phyloP scores from a whole-genome alignment of 2,888 invertebrate genomes.

The Ophion obscuratus region DNA sequence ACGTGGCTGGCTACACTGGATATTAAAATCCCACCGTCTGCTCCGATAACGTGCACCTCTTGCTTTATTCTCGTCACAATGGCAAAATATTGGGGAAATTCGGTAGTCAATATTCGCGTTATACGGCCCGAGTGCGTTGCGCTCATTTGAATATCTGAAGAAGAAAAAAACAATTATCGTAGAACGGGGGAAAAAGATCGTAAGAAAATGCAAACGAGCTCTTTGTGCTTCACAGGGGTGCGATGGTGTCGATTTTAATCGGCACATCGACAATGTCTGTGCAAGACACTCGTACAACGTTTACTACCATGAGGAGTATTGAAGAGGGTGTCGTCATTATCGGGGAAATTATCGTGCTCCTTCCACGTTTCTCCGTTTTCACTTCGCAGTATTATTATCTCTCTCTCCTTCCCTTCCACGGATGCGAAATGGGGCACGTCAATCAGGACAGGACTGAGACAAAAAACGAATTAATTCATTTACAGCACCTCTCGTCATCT shows the following conservation, averaged over 20 bases:
- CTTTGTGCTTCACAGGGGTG: neutral
- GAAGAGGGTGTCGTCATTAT: conserved; percentile 86
- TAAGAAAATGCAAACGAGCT: neutral
- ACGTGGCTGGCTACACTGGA: conserved; percentile 92
- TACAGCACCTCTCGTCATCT: neutral
- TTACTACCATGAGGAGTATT: conserved; percentile 90
- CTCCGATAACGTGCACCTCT: conserved; percentile 98
- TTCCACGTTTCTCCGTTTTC: conserved; percentile 99
- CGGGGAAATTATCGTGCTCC: conserved; percentile 91
- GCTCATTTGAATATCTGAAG: conserved; percentile 82
- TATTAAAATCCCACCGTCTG: conserved; percentile 98
- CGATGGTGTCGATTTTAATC: conserved; percentile 2
- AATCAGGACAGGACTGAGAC: conserved; percentile 93
- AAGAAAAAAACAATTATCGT: neutral
- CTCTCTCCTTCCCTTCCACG: conserved; percentile 95
- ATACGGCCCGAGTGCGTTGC: conserved; percentile 88
- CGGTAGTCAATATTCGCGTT: conserved; percentile 96
- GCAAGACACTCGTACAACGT: conserved; percentile 58
- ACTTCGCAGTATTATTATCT: conserved; percentile 97
- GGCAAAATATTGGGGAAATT: conserved; percentile 99
- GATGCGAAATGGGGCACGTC: conserved; percentile 99
- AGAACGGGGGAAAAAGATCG: neutral
- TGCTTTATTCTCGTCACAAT: conserved; percentile 97
- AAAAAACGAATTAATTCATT: neutral
- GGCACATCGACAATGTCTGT: conserved; percentile 37